These are phyloP conservation scores for Chondrilla cf. caribensis DNA, from an alignment of 37 sponge, comb jelly and placozoan species.

Conservation along the genomic window DNA sequence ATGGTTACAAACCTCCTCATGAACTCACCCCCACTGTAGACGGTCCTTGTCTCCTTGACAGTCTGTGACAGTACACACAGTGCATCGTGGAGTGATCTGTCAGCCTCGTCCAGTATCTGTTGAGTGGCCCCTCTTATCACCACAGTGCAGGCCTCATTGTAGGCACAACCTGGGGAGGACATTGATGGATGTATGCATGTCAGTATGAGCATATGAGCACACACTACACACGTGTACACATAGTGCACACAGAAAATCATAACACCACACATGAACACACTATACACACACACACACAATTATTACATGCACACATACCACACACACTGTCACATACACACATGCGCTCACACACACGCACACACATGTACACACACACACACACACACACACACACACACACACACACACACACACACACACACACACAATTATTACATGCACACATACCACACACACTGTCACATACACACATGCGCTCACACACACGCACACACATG, in stretches of 20 bases:
- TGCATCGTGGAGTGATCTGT: slow-evolving; percentile 96
- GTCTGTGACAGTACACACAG: slow-evolving; percentile 95
- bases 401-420: no score
- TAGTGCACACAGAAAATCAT: not conserved
- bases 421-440: not conserved
- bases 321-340: not conserved
- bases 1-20: not conserved
- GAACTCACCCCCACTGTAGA: slow-evolving; percentile 87
- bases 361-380: no score
- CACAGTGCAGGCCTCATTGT: no score
- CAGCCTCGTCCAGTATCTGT: slow-evolving; percentile 96
- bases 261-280: not conserved
- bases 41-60: slow-evolving; percentile 86
- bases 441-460: not conserved
- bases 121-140: slow-evolving; percentile 95
- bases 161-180: no score
- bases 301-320: not conserved
- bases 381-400: no score
- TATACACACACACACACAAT: no score
- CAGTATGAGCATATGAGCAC: no score
- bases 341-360: not conserved
- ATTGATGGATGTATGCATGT: no score
- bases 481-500: not conserved
- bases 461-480: slow-evolving; percentile 17
- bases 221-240: no score